Percentiles rank a stretch among this genome's conserved stretches.
Conservation (phyloP, 2,113 vertebrate genomes). For the Mormyrus lacerda region DNA sequence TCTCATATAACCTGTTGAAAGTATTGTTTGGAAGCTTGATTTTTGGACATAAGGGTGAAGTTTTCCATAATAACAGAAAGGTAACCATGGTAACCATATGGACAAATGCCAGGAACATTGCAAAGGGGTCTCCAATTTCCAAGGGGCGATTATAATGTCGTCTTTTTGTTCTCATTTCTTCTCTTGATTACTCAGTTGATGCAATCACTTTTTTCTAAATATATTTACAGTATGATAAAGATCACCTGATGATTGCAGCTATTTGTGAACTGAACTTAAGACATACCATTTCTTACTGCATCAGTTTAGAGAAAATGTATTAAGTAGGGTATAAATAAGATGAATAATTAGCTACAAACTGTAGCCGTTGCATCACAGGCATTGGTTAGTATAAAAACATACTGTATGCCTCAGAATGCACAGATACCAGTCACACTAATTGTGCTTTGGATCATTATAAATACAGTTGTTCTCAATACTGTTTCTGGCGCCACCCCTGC, state of each 20-base stretch:
- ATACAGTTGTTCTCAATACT: too few relatives aligned
- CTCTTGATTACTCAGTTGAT: not conserved
- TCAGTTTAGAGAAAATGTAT: not conserved
- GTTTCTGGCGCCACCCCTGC: too few relatives aligned
- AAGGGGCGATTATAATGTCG: not conserved
- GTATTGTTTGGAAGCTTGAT: not conserved
- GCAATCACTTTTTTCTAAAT: not conserved
- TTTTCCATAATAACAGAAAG: not conserved
- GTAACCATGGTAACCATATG: not conserved
- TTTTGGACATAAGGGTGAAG: not conserved
- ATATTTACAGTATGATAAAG: not conserved
- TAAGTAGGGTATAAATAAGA: not conserved
- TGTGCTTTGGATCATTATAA: not conserved
- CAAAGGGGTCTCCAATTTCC: not conserved
- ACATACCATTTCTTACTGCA: not conserved
- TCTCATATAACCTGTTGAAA: not conserved
- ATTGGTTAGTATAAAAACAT: not conserved
- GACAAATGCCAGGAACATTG: not conserved
- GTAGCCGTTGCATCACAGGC: not conserved
- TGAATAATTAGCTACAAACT: not conserved
- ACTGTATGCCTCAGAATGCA: not conserved
- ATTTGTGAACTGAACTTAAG: not conserved
- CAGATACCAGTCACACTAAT: not conserved
- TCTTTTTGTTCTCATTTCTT: not conserved
- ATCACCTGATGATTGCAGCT: slow-evolving; percentile 1